Conservation (phyloP, 2,888 invertebrate genomes). For the Noctua fimbriata region DNA sequence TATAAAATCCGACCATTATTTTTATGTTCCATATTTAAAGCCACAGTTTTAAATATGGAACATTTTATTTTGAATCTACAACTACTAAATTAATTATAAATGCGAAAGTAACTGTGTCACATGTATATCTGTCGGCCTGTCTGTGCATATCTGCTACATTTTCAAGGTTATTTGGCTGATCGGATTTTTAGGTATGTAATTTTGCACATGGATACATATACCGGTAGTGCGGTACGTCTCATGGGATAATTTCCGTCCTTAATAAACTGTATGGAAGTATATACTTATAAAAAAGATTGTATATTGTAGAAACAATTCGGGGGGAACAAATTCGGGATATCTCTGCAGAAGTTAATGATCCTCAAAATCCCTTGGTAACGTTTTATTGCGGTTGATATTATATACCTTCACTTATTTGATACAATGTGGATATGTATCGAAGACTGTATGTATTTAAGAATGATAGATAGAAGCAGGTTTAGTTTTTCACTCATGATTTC, state of each 20-base stretch:
- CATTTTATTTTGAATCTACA: no score
- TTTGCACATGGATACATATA: background rate
- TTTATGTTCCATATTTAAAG: no score
- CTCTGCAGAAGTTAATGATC: constrained; percentile 2
- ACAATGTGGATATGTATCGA: background rate
- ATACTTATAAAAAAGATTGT: background rate
- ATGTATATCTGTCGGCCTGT: background rate
- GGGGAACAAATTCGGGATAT: background rate
- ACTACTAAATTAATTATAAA: background rate
- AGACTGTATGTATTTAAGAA: no score
- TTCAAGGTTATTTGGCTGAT: background rate
- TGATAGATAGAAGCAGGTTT: no score
- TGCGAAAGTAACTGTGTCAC: background rate
- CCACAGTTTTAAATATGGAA: no score
- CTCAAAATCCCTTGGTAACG: background rate
- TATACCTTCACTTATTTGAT: background rate
- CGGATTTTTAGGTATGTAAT: background rate
- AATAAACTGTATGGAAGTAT: background rate
- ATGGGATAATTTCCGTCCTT: background rate
- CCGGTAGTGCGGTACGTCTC: no score
- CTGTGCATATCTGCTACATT: background rate
- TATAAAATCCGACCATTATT: no score
- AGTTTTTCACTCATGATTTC: no score
- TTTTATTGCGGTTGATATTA: constrained; percentile 16
- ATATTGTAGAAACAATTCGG: background rate